phyloP scores from a whole-genome alignment of 2,797 vertebrate species.

The Scolopax bukidnonensis region DNA sequence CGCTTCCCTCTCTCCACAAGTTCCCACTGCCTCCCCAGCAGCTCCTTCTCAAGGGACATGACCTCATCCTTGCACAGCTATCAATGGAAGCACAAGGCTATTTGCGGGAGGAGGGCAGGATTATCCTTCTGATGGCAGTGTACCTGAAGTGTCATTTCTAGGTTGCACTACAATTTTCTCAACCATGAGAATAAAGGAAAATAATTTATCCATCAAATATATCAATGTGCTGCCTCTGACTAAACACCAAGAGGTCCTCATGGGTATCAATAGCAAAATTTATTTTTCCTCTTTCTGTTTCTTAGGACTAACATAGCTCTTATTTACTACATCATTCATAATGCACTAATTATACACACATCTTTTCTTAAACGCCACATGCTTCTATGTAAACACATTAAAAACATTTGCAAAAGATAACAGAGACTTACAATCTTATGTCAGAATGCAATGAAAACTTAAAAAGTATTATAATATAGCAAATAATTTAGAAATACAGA shows the following conservation, averaged over 20 bases:
- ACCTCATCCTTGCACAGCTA: too few species aligned
- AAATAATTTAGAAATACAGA: not conserved
- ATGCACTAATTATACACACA: not conserved
- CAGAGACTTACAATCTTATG: not conserved
- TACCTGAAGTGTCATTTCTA: not conserved
- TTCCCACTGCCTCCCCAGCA: not conserved
- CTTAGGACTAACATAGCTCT: not conserved
- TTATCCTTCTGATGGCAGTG: not conserved
- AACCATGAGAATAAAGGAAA: not conserved
- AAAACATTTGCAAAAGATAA: not conserved
- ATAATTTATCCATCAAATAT: not conserved
- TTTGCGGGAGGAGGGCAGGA: not conserved
- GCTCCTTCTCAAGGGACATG: not conserved
- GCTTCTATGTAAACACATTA: not conserved
- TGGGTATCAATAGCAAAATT: not conserved
- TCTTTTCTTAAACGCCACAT: not conserved
- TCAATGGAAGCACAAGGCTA: not conserved
- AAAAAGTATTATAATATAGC: not conserved
- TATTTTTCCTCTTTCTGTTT: not conserved
- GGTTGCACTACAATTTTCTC: not conserved
- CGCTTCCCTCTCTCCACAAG: fast-evolving
- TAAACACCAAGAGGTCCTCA: not conserved
- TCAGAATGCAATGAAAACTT: not conserved
- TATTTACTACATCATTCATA: not conserved
- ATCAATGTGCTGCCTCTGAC: not conserved